phyloP scores from a whole-genome alignment of 2,797 vertebrate genomes.

The Rousettus madagascariensis region DNA sequence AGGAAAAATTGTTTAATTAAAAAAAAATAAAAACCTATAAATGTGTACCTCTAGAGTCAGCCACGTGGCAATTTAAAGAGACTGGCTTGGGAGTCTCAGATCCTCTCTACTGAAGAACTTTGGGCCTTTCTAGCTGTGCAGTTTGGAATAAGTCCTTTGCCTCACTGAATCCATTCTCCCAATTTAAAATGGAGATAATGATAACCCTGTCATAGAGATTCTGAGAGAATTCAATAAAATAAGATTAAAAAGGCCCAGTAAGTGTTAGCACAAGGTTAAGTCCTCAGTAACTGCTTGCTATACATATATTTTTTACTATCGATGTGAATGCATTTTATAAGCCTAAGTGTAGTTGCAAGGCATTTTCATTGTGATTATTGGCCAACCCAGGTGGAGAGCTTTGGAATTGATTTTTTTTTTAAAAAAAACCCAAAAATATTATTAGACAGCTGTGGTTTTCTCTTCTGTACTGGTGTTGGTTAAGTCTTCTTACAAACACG shows the following conservation, averaged over 20 bases:
- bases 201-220: background rate
- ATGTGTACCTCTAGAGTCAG: background rate
- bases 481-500: slow-evolving; percentile 15
- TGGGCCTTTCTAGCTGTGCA: background rate
- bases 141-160: background rate
- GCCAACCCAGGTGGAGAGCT: background rate
- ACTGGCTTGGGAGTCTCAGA: background rate
- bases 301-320: background rate
- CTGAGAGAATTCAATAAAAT: background rate
- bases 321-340: background rate
- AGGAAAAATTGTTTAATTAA: background rate
- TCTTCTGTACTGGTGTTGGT: background rate
- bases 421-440: slow-evolving; percentile 34
- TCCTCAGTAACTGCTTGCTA: background rate
- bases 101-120: background rate
- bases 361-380: background rate
- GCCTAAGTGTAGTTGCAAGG: background rate
- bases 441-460: background rate
- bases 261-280: background rate
- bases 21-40: background rate
- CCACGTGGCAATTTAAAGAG: background rate
- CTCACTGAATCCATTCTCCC: background rate
- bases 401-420: background rate
- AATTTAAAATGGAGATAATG: background rate
- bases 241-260: background rate